phyloP scores from a whole-genome alignment of 2,797 vertebrate genomes.

The Ibycter americanus region DNA sequence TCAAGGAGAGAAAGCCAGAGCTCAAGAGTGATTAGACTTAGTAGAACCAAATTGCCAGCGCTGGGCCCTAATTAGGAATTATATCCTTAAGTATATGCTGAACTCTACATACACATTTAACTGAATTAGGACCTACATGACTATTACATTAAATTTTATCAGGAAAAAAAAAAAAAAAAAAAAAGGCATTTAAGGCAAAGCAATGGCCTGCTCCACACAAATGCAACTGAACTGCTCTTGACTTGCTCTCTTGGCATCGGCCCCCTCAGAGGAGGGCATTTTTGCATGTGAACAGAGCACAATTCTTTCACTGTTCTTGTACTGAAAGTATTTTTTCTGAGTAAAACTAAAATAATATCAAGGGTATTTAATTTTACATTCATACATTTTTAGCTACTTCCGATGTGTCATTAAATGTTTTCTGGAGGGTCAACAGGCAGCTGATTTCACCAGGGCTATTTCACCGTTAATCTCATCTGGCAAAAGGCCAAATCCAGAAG shows the following conservation, averaged over 20 bases:
- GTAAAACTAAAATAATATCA: neutral
- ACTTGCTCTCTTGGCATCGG: neutral
- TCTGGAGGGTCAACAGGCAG: neutral
- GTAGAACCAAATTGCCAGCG: neutral
- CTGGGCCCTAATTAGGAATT: neutral
- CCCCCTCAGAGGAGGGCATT: neutral
- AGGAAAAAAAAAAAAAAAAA: neutral
- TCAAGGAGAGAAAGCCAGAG: neutral
- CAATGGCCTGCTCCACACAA: neutral
- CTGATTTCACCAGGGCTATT: neutral
- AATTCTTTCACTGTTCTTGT: neutral
- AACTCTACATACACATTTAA: neutral
- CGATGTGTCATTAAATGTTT: neutral
- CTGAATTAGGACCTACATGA: neutral
- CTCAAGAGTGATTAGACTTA: neutral
- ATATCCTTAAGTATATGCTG: neutral
- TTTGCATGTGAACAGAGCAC: rapidly evolving
- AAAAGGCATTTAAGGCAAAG: neutral
- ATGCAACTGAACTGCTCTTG: neutral
- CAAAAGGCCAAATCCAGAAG: neutral
- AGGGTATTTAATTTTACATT: neutral
- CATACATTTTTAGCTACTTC: neutral
- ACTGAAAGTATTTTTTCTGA: neutral
- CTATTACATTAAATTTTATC: neutral
- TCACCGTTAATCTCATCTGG: neutral